These are phyloP conservation scores for Todus mexicanus DNA, from an alignment of 2,797 vertebrate genomes.

Conservation along the genomic window DNA sequence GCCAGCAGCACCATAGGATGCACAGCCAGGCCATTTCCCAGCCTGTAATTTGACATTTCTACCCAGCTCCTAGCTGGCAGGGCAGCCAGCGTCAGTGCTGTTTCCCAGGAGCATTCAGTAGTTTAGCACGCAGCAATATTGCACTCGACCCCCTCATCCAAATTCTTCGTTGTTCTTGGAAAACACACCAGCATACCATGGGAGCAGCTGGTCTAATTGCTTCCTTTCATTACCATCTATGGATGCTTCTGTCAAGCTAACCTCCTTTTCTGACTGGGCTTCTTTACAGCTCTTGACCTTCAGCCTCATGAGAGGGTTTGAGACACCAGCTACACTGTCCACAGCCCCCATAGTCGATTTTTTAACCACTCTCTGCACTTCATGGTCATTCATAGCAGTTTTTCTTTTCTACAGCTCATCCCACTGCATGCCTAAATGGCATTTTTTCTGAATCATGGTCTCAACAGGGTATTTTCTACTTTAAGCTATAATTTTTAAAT, in stretches of 20 bases:
- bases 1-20: background rate
- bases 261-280: background rate
- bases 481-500: background rate
- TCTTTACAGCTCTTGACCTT: conserved; percentile 41
- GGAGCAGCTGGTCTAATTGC: conserved; percentile 32
- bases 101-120: background rate
- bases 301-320: background rate
- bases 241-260: conserved; percentile 53
- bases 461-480: background rate
- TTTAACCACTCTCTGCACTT: background rate
- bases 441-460: background rate
- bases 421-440: background rate
- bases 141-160: background rate
- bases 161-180: conserved; percentile 42
- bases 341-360: background rate
- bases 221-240: conserved; percentile 64
- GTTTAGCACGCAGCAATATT: background rate
- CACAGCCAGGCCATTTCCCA: background rate
- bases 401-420: background rate
- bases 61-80: background rate
- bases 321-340: background rate
- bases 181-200: background rate
- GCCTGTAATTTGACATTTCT: background rate
- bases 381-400: background rate
- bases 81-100: background rate